A percentile compares a stretch with the other conserved stretches of the same genome.
These are phyloP conservation scores for Liodrosophila aerea DNA, from an alignment of 2,888 invertebrate species.

Conservation along the genomic window DNA sequence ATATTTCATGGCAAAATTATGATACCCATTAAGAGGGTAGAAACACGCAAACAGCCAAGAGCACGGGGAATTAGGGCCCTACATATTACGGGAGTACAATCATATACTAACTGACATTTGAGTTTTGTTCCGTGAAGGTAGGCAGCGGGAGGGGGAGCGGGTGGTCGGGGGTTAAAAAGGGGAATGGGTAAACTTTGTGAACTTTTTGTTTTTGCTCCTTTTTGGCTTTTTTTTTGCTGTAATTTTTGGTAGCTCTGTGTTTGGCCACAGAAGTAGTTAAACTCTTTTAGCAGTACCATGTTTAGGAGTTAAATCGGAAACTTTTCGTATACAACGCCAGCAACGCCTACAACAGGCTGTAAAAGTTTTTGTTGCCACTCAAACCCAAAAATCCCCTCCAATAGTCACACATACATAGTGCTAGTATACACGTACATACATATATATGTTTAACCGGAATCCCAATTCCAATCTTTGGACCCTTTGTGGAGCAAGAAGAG, in stretches of 20 bases:
- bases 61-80: too few species aligned
- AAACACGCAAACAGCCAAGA: constrained; percentile 26
- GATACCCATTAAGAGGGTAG: constrained; percentile 11
- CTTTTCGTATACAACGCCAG: constrained; percentile 32
- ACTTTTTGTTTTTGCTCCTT: constrained; percentile 37
- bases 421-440: neutral
- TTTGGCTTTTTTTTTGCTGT: constrained; percentile 22
- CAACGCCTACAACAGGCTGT: constrained; percentile 30
- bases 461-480: constrained; percentile 33
- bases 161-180: neutral
- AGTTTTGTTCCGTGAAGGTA: constrained; percentile 6
- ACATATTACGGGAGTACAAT: constrained; percentile 4
- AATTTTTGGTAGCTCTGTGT: constrained; percentile 48
- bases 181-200: constrained; percentile 19
- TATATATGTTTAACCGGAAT: neutral
- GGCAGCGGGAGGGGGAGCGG: neutral
- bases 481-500: constrained; percentile 25
- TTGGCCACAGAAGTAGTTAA: constrained; percentile 60
- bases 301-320: constrained; percentile 55
- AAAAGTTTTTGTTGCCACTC: constrained; percentile 24
- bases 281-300: constrained; percentile 59
- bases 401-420: neutral
- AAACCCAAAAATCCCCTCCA: neutral
- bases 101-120: constrained; percentile 37
- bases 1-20: neutral